These are phyloP conservation scores for Diglossa cyanea DNA, from an alignment of 2,797 vertebrate species.

Conservation along the genomic window DNA sequence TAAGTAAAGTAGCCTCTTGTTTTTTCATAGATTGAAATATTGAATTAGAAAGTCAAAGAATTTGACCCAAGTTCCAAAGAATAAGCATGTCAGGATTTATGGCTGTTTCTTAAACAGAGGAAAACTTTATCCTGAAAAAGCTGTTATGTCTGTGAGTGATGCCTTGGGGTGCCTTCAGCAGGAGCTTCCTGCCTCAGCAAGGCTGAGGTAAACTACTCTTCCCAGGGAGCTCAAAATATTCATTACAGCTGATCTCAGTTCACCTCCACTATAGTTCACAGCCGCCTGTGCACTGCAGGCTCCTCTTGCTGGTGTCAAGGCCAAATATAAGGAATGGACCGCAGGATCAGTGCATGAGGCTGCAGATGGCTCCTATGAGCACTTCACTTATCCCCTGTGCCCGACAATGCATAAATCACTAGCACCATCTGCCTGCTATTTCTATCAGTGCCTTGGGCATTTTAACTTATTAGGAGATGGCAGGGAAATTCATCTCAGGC, in stretches of 20 bases:
- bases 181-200: neutral
- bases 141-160: neutral
- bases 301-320: neutral
- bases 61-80: neutral
- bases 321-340: neutral
- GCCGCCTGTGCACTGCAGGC: accelerated
- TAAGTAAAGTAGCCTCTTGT: neutral
- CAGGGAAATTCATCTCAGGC: neutral
- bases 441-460: neutral
- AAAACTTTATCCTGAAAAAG: neutral
- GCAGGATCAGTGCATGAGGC: neutral
- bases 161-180: neutral
- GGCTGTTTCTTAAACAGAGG: neutral
- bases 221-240: neutral
- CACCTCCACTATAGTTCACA: neutral
- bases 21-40: neutral
- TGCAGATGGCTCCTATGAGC: neutral
- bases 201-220: neutral
- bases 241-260: neutral
- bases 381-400: neutral
- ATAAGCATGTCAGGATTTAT: neutral
- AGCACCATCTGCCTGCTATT: constrained; percentile 50
- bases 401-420: neutral
- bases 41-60: neutral
- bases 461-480: neutral